A percentile compares a stretch with the other conserved stretches of the same genome.
phyloP scores from a whole-genome alignment of 2,113 vertebrate species.

The Nycticorax nycticorax region DNA sequence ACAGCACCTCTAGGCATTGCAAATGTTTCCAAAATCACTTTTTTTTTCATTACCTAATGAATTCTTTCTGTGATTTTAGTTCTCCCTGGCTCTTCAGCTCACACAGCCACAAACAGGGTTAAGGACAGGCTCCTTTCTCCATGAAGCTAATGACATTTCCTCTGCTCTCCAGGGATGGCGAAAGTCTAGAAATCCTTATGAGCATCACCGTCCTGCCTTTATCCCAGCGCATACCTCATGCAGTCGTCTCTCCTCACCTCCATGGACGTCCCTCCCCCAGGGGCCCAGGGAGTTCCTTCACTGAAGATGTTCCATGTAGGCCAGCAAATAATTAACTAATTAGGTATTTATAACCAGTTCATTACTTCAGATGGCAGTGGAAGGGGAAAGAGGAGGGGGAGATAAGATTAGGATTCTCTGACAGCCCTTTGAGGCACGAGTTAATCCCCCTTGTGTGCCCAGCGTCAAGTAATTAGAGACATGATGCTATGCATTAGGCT shows the following conservation, averaged over 20 bases:
- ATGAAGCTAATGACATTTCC: conserved; percentile 38
- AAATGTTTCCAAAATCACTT: not conserved
- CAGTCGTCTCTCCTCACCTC: not conserved
- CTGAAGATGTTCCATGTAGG: conserved; percentile 47
- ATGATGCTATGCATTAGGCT: not conserved
- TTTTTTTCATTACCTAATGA: not conserved
- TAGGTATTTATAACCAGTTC: conserved; percentile 68
- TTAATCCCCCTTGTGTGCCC: conserved; percentile 61
- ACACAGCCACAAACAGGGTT: not conserved
- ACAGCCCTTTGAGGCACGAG: conserved; percentile 30
- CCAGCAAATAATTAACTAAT: conserved; percentile 75
- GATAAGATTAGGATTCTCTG: conserved; percentile 56
- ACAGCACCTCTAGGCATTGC: not conserved
- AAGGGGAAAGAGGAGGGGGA: conserved; percentile 12
- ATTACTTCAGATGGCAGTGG: conserved; percentile 26
- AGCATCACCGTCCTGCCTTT: not conserved
- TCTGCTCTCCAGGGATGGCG: not conserved
- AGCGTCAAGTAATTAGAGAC: conserved; percentile 45
- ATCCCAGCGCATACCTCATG: not conserved
- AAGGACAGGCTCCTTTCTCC: not conserved
- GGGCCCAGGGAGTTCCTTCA: conserved; percentile 37
- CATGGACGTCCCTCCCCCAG: not conserved
- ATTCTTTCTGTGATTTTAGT: not conserved
- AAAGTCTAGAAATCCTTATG: conserved; percentile 16
- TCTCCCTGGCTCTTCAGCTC: not conserved